Evolutionary conservation across 2,888 invertebrate species (phyloP), one percentile per base, ranked within the genome.

Genomic region (Empis livida): DNA sequence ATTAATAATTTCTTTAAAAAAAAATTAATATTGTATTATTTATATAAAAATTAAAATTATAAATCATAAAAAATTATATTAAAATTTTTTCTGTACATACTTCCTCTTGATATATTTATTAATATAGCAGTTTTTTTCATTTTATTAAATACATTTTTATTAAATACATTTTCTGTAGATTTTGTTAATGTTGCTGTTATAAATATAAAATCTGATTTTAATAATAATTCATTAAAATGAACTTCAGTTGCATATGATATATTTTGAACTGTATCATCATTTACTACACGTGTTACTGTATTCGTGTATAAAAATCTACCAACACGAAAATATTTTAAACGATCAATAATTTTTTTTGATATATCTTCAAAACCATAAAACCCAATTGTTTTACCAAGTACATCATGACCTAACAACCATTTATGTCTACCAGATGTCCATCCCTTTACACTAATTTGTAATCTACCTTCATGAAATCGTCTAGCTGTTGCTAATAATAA

Each of bases 351-450:
- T 0, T 81, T 78, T 61, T 81, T 79, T 0, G 88, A 89, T 55
- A 91, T 80, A 45, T 80, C 77, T 0, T 90, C 91, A 14, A 90
- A 71, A 14, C 91, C 91, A 11, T 84, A 78, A 50, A 89, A 79
- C 1, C 91, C 91, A 1, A 93, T 83, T 0, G 84, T 88, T 10
- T 88, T 81, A 38, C 77, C 80, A 0, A 76, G 71, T 27, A 95
- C 72, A 49, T 89, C 88, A 55, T 78, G 78, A 0, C 94, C 94
- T 49, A 89, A 71, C 65, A 81, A 71, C 84, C 85, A 91, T 49
- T 82, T 27, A 6, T 27, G 6, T 6, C 23, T 27, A 27, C 8
- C 8, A 27, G 5, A 27, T 27, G 5, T 9, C 23, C 23, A 27
- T 8, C 9, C 9, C 5, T 9, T 9, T 8, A 2, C 2, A 27